A percentile compares a stretch with the other conserved stretches of the same genome.
Conservation (phyloP, 2,113 vertebrate genomes). For the Pluvianellus socialis region DNA sequence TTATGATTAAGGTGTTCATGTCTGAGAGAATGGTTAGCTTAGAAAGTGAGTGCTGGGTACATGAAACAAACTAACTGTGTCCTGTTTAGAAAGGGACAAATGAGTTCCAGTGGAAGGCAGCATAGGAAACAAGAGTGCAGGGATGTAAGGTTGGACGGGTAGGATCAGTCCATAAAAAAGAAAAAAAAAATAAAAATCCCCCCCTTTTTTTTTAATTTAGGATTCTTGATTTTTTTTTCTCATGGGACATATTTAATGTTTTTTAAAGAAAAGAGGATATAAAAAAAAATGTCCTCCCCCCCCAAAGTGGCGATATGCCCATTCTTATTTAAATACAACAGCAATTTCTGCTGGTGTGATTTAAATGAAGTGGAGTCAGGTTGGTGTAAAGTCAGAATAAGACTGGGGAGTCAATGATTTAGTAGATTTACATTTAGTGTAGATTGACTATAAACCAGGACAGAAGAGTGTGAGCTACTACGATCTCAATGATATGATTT, state of each 20-base stretch:
- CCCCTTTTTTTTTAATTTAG: background rate
- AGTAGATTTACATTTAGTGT: background rate
- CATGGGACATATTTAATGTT: background rate
- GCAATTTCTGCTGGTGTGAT: background rate
- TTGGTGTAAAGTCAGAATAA: background rate
- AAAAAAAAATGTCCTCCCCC: fast-evolving
- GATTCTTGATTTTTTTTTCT: background rate
- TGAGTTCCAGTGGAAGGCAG: background rate
- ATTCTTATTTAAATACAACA: background rate
- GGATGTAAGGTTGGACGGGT: background rate
- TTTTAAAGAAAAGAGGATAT: background rate
- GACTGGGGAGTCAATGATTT: background rate
- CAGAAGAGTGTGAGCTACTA: background rate
- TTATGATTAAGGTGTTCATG: background rate
- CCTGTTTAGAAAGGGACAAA: background rate
- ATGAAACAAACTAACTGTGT: background rate
- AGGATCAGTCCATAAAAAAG: background rate
- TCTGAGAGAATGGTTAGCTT: background rate
- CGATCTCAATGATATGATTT: background rate
- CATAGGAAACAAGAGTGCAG: background rate
- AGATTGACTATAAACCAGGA: background rate
- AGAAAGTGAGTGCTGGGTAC: background rate
- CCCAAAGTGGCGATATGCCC: fast-evolving
- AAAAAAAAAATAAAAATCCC: too few species aligned
- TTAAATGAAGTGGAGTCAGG: background rate